Evolutionary conservation across 2,113 vertebrate genomes (phyloP), one percentile per base, ranked within the genome.

Genomic region (Grammomys dolichurus): DNA sequence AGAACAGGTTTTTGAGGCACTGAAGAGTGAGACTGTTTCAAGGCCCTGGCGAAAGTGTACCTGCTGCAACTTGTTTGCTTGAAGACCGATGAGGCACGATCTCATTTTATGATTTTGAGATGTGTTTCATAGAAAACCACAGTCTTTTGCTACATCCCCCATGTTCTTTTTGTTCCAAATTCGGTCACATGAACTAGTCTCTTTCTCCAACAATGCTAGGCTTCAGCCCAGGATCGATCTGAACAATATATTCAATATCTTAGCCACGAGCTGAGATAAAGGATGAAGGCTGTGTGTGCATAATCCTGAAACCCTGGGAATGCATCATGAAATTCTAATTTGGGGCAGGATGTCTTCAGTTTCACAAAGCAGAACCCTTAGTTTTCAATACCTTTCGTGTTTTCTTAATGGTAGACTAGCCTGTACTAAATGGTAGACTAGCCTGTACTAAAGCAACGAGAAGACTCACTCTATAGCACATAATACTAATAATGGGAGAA

Each of bases 341-440:
- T 75, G 65, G 48, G 16, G 43, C 63, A 75, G 26, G n/a, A 56
- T 48, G 19, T 67, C 65, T 92, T 95, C 24, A 48, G 67, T 92
- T 94, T 95, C 63, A 77, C 26, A 95, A 77, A 95, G 91, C 31
- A 69, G 69, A 87, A 63, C 75, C 14, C 46, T 17, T 70, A 51
- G 20, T 73, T 95, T 91, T 80, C 75, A 94, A 87, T 87, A 60
- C 33, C n/a, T n/a, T 86, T 93, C 28, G 58, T 90, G 63, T 87
- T 89, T 89, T 43, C 60, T 36, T 54, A 20, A 2, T 84, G 75
- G 89, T 70, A 90, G 97, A 93, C 94, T 40, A 82, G n/a, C 20
- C 89, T 88, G 78, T 20, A 33, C 75, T 40, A 86, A 97, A 84
- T 84, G 75, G 89, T 70, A 90, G 97, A 93, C 94, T 40, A 82